Base-by-base conservation (phyloP, 2,797 vertebrate genomes). In the Allobates femoralis region DNA sequence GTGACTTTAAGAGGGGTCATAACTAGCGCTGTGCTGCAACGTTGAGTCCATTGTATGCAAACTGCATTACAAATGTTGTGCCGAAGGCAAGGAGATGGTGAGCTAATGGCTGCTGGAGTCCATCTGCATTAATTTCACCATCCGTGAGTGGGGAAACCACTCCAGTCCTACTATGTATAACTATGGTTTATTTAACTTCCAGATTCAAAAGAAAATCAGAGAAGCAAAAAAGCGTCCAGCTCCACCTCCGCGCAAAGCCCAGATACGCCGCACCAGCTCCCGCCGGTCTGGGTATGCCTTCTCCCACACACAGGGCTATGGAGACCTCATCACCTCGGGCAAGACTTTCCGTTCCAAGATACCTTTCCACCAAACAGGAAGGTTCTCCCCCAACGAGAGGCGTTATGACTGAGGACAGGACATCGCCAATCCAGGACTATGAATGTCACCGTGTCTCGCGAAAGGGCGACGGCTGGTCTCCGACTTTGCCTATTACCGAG, bases 211-310 rank as follows among this genome's bases (percentile, higher is more conserved):
- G 23, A 95, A 96, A 92, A 92, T 97, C 74, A 93, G 88, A 50
- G 91, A 94, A 86, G 94, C 92, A 79, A 96, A 96, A 91, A 93
- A 91, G 1, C 71, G 90, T 11, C 95, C 95, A 0, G 90, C 88
- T 8, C 93, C 94, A 0, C 85, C 90, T 0, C 90, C 92, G 7
- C 89, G 84, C 58, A 93, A 87, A 69, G 74, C 83, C 10, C 93
- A 58, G 1, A 0, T 87, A 55, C 93, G 92, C 21, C 93, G 93
- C 0, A 69, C 94, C 89, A 93, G 94, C 90, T 94, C 94, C 4
- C 96, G 95, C 0, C 95, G 96, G 19, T 99, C 98, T 0, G 96
- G 96, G 85, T 99, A 99, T 0, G 98, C 98, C n/a, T 99, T 99
- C 94, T 96, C 98, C 23, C 98, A 99, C 80, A 90, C 96, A 37